Evolutionary conservation across 1,140 invertebrate genomes (phyloP).

Genomic region (Drosophila bipectinata): DNA sequence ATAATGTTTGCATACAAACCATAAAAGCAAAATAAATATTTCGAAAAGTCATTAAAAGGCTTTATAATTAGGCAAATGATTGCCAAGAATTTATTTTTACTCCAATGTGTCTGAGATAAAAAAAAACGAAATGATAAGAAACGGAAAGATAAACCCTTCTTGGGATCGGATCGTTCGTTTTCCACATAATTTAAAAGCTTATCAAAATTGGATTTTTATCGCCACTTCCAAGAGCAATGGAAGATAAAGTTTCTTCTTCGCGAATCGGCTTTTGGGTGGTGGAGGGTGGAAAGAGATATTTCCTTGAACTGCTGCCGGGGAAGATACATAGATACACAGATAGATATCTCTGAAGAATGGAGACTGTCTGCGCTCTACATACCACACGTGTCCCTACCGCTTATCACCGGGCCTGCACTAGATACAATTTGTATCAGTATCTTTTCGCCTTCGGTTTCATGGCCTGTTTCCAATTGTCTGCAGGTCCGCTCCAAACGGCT

Average conservation of each 20-base stretch:
- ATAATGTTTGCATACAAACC: not conserved
- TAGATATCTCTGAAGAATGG: conserved; percentile 29
- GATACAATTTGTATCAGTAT: conserved; percentile 42
- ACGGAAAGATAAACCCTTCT: conserved; percentile 33
- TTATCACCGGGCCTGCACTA: conserved; percentile 19
- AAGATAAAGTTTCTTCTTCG: conserved; percentile 30
- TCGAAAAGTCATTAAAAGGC: conserved; percentile 45
- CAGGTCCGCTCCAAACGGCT: conserved; percentile 40
- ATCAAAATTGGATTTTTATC: conserved; percentile 67
- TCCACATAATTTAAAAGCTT: conserved; percentile 64
- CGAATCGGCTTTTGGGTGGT: conserved; percentile 16
- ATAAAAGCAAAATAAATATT: conserved; percentile 54
- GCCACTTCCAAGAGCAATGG: conserved; percentile 25
- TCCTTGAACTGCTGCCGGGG: conserved; percentile 30
- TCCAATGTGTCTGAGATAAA: conserved; percentile 46
- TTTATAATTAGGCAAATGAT: conserved; percentile 68
- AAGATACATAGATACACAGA: conserved; percentile 5
- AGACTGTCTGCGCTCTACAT: conserved; percentile 33
- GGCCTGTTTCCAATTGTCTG: conserved; percentile 39
- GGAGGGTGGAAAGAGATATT: conserved; percentile 8
- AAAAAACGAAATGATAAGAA: conserved; percentile 25
- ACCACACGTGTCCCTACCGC: conserved; percentile 21
- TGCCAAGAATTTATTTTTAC: conserved; percentile 53
- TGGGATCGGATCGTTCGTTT: conserved; percentile 48
- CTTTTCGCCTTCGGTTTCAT: conserved; percentile 31